A percentile compares a stretch with the other conserved stretches of the same genome.
Conservation (phyloP, 1,140 invertebrate genomes). For the Conus betulinus region DNA sequence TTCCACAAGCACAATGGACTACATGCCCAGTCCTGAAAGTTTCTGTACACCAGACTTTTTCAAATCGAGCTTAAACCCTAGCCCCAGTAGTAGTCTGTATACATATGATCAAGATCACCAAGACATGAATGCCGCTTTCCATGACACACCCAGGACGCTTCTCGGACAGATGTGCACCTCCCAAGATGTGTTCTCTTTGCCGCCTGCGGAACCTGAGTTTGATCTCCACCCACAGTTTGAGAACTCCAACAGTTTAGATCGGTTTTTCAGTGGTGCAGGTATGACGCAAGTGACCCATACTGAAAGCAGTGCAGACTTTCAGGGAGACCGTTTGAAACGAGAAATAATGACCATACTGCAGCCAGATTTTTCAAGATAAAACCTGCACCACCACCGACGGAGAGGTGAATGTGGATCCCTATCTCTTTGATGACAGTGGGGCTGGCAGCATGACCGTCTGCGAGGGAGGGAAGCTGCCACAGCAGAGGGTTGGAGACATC, state of each 20-base stretch:
- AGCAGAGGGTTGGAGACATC: background rate
- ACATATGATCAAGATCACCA: conserved; percentile 70
- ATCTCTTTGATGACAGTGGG: conserved; percentile 78
- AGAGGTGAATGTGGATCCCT: conserved; percentile 86
- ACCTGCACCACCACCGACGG: conserved; percentile 88
- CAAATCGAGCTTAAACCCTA: conserved; percentile 53
- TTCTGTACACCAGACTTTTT: conserved; percentile 30
- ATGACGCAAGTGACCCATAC: background rate
- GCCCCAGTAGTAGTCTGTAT: conserved; percentile 68
- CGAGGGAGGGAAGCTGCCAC: conserved; percentile 13
- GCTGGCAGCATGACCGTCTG: conserved; percentile 35
- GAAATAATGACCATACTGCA: background rate
- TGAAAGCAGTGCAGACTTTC: background rate
- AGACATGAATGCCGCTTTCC: conserved; percentile 60
- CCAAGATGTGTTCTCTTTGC: background rate
- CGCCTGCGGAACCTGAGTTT: conserved; percentile 51
- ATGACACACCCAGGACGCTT: conserved; percentile 14
- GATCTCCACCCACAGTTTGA: conserved; percentile 65
- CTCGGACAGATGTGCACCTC: background rate
- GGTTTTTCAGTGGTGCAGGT: conserved; percentile 27
- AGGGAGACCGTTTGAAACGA: background rate
- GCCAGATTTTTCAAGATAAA: background rate
- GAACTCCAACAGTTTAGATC: conserved; percentile 37
- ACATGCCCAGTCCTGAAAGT: conserved; percentile 34
- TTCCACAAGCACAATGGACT: conserved; percentile 39